Evolutionary conservation across 2,113 vertebrate genomes (phyloP).

Genomic region (Platichthys stellatus): DNA sequence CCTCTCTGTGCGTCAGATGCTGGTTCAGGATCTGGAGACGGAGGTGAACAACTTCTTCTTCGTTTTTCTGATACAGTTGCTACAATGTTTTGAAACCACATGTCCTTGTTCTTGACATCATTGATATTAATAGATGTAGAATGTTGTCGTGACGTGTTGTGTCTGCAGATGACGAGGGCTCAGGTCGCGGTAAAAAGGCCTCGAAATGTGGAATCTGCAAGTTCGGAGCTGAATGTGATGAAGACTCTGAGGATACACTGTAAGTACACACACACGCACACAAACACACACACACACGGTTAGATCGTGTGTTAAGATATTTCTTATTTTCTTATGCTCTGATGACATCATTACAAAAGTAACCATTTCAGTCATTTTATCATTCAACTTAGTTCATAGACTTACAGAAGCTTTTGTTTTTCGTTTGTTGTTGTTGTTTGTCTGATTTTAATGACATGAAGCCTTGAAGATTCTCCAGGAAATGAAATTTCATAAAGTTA

Average conservation of each 20-base stretch:
- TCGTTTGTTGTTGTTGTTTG: too few relatives aligned
- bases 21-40: constrained; percentile 92
- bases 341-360: too few relatives aligned
- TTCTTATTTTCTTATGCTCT: too few relatives aligned
- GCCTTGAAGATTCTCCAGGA: too few relatives aligned
- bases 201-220: constrained; percentile 97
- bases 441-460: too few relatives aligned
- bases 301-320: too few relatives aligned
- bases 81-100: neutral
- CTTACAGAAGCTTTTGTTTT: too few relatives aligned
- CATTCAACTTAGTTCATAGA: too few relatives aligned
- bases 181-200: constrained; percentile 91
- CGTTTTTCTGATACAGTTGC: neutral
- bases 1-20: constrained; percentile 80
- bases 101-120: neutral
- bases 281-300: constrained; percentile 11
- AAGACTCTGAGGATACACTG: constrained; percentile 96
- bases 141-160: neutral
- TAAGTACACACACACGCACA: constrained; percentile 75
- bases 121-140: neutral
- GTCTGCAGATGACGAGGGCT: constrained; percentile 91
- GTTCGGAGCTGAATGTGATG: constrained; percentile 97
- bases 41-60: constrained; percentile 79
- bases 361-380: too few relatives aligned
- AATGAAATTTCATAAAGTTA: too few relatives aligned